Conservation (phyloP, 2,797 vertebrate species). For the Crocodylus rhombifer region DNA sequence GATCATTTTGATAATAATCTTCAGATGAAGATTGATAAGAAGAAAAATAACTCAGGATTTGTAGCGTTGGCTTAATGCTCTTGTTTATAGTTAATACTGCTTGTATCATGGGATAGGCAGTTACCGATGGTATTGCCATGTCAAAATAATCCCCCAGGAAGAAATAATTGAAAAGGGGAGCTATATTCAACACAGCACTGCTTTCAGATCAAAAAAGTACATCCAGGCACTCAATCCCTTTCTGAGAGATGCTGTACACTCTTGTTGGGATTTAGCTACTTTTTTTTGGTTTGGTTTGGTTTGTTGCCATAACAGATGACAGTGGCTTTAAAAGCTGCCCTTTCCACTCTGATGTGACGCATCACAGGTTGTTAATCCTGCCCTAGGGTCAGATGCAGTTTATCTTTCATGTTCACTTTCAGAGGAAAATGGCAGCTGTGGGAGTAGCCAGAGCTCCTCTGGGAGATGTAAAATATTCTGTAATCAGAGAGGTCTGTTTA, state of each 20-base stretch:
- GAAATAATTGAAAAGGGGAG: background rate
- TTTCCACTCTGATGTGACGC: conserved; percentile 74
- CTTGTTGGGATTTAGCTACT: conserved; percentile 27
- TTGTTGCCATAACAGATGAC: conserved; percentile 67
- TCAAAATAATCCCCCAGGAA: conserved; percentile 34
- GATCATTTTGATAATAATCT: background rate
- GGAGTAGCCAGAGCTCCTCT: conserved; percentile 73
- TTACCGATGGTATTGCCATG: background rate
- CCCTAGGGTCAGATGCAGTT: conserved; percentile 78
- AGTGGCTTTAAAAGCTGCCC: conserved; percentile 61
- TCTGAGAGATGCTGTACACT: conserved; percentile 27
- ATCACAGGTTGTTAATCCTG: conserved; percentile 76
- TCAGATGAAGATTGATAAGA: conserved; percentile 14
- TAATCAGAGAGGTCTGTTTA: conserved; percentile 76
- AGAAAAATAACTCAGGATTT: background rate
- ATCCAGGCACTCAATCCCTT: conserved; percentile 65
- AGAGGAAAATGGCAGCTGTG: conserved; percentile 64
- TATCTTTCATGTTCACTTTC: conserved; percentile 79
- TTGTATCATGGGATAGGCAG: background rate
- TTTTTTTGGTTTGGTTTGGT: conserved; percentile 6
- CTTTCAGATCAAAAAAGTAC: conserved; percentile 34
- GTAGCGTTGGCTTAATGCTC: background rate
- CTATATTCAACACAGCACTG: conserved; percentile 4
- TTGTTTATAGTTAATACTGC: background rate
- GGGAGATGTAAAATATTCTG: conserved; percentile 79